Conservation (phyloP, 2,113 vertebrate genomes). For the Isurus oxyrinchus region DNA sequence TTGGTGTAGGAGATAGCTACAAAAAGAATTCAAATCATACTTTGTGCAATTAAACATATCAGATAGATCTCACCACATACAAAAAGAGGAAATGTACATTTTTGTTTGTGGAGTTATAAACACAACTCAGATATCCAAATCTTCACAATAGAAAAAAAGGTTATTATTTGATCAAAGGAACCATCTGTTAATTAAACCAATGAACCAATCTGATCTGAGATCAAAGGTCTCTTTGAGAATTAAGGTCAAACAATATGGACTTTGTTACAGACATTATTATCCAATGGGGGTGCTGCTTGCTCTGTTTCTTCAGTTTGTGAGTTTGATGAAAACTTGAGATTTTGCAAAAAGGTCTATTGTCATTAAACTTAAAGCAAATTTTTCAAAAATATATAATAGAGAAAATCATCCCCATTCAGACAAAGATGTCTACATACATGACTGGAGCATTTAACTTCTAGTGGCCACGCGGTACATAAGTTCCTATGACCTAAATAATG, state of each 20-base stretch:
- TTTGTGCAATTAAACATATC: slow-evolving; percentile 27
- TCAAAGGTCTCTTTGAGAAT: slow-evolving; percentile 31
- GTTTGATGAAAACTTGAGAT: slow-evolving; percentile 3
- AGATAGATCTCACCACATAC: slow-evolving; percentile 21
- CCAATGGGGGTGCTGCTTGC: background rate
- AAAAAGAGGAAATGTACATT: slow-evolving; percentile 28
- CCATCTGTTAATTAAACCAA: slow-evolving; percentile 28
- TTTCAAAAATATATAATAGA: background rate
- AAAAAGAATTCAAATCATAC: slow-evolving; percentile 4
- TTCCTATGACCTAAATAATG: background rate
- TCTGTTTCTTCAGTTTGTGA: background rate
- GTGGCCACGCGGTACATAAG: background rate
- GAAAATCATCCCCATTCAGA: background rate
- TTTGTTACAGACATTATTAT: background rate
- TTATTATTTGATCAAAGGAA: slow-evolving; percentile 31
- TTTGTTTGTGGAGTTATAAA: slow-evolving; percentile 20
- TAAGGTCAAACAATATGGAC: slow-evolving; percentile 31
- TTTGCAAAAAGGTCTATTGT: background rate
- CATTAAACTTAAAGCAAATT: background rate
- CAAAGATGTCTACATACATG: background rate
- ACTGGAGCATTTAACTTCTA: background rate
- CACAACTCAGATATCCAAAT: slow-evolving; percentile 9
- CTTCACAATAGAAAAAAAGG: slow-evolving; percentile 10
- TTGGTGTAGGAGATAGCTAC: slow-evolving; percentile 1
- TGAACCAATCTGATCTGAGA: slow-evolving; percentile 30